Conservation (phyloP, 2,113 vertebrate genomes). For the Corvus cornix region DNA sequence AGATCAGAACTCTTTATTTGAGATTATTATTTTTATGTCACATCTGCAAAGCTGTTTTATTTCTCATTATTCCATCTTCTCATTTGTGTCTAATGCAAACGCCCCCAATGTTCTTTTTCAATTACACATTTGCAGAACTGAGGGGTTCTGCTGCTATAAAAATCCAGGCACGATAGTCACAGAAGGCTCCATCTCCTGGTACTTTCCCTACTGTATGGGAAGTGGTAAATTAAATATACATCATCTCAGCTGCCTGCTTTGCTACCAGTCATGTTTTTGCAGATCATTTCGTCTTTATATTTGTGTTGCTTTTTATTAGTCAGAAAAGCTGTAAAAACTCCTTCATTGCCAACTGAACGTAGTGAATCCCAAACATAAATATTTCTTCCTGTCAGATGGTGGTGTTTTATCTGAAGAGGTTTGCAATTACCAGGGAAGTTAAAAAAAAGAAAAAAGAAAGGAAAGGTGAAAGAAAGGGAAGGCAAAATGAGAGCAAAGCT, state of each 20-base stretch:
- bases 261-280: not conserved
- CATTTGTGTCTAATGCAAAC: not conserved
- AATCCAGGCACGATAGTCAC: not conserved
- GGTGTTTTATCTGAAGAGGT: slow-evolving; percentile 1
- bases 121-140: not conserved
- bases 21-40: not conserved
- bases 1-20: not conserved
- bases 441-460: not conserved
- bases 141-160: not conserved
- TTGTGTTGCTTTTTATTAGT: slow-evolving; percentile 16
- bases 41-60: not conserved
- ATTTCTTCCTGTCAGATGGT: not conserved
- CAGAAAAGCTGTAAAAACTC: not conserved
- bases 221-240: not conserved
- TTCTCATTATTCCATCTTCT: not conserved
- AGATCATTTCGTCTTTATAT: not conserved
- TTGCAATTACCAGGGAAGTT: not conserved
- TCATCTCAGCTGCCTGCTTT: not conserved
- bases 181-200: not conserved
- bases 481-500: not conserved
- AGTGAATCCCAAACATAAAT: not conserved
- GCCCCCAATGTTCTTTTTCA: not conserved
- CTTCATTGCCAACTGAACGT: not conserved
- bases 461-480: not conserved
- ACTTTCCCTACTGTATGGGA: not conserved